phyloP scores from a whole-genome alignment of 2,888 invertebrate genomes.

The Allolobophora icterica region DNA sequence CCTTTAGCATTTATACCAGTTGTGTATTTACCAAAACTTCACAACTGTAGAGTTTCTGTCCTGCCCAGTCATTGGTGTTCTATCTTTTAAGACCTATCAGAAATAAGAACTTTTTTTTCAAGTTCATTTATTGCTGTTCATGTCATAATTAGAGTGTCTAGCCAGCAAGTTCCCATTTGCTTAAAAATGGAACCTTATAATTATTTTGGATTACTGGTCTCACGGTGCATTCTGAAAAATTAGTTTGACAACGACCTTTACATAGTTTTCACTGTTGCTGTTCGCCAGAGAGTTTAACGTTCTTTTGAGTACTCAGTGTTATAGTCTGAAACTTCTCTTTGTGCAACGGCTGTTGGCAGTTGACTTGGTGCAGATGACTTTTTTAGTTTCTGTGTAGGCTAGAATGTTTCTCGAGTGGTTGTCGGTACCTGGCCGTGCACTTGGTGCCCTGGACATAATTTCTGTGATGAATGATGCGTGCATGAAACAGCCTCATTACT shows the following conservation, averaged over 20 bases:
- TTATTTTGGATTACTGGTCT: background rate
- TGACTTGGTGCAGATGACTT: constrained; percentile 20
- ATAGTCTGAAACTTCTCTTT: background rate
- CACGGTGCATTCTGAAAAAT: background rate
- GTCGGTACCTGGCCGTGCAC: background rate
- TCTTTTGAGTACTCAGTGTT: background rate
- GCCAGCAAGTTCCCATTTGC: background rate
- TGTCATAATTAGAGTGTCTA: background rate
- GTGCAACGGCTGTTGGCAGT: background rate
- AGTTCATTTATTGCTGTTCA: background rate
- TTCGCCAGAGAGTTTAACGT: background rate
- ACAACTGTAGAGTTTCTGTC: background rate
- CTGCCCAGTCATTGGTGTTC: background rate
- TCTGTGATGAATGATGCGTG: constrained; percentile 1
- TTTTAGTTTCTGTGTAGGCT: background rate
- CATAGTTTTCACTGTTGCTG: background rate
- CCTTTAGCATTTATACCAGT: background rate
- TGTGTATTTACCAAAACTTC: background rate
- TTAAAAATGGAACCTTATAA: background rate
- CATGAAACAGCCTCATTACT: background rate
- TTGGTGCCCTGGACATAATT: constrained; percentile 18
- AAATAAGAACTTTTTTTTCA: background rate
- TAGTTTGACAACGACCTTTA: background rate
- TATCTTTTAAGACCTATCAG: background rate
- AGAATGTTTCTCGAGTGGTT: background rate